Percentiles rank a stretch among this genome's conserved stretches.
These are phyloP conservation scores for Rhodinocichla rosea DNA, from an alignment of 2,113 vertebrate genomes.

Conservation along the genomic window DNA sequence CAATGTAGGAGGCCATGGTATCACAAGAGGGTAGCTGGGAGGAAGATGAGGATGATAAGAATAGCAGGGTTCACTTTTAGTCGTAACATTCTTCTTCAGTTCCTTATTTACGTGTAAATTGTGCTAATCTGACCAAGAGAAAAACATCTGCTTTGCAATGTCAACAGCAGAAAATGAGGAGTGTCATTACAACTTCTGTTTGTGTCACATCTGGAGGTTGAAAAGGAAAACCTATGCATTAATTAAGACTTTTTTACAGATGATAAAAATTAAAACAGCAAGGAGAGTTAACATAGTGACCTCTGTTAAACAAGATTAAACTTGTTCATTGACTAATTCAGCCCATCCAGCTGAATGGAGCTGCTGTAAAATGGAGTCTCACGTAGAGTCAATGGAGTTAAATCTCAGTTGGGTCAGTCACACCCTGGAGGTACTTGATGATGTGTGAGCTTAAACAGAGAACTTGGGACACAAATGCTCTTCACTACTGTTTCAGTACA, in stretches of 20 bases:
- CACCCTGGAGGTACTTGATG: not conserved
- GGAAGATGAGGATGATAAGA: conserved; percentile 45
- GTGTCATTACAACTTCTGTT: not conserved
- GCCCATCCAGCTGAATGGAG: not conserved
- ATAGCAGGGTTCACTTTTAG: not conserved
- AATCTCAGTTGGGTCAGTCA: not conserved
- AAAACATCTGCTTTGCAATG: not conserved
- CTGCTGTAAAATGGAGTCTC: not conserved
- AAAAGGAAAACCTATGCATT: not conserved
- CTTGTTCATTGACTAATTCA: not conserved
- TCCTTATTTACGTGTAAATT: not conserved
- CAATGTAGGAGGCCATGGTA: conserved; percentile 47
- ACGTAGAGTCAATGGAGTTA: not conserved
- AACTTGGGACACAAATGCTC: not conserved
- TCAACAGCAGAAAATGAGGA: not conserved
- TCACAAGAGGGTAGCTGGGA: conserved; percentile 8
- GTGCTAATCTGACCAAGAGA: not conserved
- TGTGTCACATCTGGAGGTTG: not conserved
- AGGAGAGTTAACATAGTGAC: not conserved
- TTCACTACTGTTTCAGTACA: not conserved
- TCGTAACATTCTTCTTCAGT: not conserved
- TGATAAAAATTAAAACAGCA: not conserved
- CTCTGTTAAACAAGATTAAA: not conserved
- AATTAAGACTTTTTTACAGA: not conserved
- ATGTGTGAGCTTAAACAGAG: not conserved